Percentiles rank a stretch among this genome's conserved stretches.
Conservation (phyloP, 2,888 invertebrate genomes). For the Steinernema scapterisci region DNA sequence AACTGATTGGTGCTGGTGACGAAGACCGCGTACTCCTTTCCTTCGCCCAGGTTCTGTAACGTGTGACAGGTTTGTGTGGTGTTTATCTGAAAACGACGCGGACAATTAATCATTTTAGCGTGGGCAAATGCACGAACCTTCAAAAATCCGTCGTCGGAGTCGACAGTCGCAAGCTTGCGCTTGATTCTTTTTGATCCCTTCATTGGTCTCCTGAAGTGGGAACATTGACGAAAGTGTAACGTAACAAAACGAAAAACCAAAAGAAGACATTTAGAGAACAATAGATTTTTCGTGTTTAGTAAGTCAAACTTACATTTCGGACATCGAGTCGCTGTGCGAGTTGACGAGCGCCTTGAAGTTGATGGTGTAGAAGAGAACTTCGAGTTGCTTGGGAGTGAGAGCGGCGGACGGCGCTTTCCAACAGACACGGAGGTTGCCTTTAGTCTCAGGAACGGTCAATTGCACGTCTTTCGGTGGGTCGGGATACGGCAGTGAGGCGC, state of each 20-base stretch:
- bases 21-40: conserved; percentile 79
- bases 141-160: conserved; percentile 18
- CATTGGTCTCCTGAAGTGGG: neutral
- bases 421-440: conserved; percentile 49
- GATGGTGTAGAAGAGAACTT: conserved; percentile 55
- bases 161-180: neutral
- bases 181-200: neutral
- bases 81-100: conserved; percentile 72
- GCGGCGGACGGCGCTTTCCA: conserved; percentile 42
- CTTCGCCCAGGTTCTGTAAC: conserved; percentile 75
- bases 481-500: conserved; percentile 59
- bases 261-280: too few species aligned
- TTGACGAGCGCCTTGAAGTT: conserved; percentile 57
- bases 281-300: neutral
- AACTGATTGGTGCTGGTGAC: conserved; percentile 79
- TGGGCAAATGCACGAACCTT: neutral
- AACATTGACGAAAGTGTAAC: too few species aligned
- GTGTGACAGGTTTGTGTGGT: conserved; percentile 74
- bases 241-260: neutral
- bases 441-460: conserved; percentile 51
- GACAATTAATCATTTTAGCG: too few species aligned
- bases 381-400: conserved; percentile 39
- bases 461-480: conserved; percentile 52
- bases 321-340: conserved; percentile 3
- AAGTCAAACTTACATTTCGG: neutral